Percentiles rank a stretch among this genome's conserved stretches.
Conservation (phyloP, 64 coral and sea anemone species). For the Montipora sp. region DNA sequence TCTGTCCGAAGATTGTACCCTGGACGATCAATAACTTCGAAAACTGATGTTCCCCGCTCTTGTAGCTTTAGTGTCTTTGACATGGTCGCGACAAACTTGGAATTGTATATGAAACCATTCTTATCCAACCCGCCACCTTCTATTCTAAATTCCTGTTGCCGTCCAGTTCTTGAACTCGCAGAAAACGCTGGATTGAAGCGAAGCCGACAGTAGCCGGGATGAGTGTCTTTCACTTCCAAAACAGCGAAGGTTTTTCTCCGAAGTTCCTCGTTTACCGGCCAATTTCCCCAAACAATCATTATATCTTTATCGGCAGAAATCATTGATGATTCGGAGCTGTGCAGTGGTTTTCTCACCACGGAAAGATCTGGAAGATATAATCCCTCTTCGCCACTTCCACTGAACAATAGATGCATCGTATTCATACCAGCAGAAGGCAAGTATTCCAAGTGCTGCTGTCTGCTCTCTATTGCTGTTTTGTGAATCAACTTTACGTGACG, state of each 20-base stretch:
- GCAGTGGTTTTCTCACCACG: neutral
- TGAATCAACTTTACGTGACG: neutral
- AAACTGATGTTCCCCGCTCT: neutral
- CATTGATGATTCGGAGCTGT: conserved; percentile 2
- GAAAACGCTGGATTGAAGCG: conserved; percentile 6
- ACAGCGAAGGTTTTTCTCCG: conserved; percentile 26
- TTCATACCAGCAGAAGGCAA: neutral
- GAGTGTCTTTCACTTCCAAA: neutral
- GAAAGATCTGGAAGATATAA: conserved; percentile 25
- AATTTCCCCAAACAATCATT: conserved; percentile 16
- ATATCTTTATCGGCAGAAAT: conserved; percentile 4
- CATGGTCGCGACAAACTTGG: conserved; percentile 11
- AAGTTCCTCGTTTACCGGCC: conserved; percentile 6
- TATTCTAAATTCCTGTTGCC: neutral
- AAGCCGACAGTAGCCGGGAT: conserved; percentile 4
- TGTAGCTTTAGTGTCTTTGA: neutral
- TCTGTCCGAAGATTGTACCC: conserved; percentile 11
- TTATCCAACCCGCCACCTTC: neutral
- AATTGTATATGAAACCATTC: conserved; percentile 15
- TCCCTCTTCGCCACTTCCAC: conserved; percentile 10
- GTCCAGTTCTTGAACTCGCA: neutral
- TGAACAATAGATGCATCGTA: conserved; percentile 16
- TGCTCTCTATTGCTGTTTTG: neutral
- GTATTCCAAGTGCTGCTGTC: conserved; percentile 3
- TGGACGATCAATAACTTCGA: conserved; percentile 8